phyloP scores from a whole-genome alignment of 2,113 vertebrate species.

The Calypte anna region DNA sequence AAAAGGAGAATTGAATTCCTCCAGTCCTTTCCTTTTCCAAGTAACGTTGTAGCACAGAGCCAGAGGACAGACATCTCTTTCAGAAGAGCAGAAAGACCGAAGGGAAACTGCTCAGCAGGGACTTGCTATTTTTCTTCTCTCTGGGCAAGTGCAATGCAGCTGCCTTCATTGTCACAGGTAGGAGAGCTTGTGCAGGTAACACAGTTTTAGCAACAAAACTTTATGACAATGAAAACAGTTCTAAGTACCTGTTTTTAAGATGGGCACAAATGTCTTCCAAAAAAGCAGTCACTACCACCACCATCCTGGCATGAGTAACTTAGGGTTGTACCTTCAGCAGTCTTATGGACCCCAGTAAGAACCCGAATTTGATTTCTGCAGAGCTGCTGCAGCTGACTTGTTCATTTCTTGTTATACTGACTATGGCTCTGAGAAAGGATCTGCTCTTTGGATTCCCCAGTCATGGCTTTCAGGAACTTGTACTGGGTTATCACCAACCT shows the following conservation, averaged over 20 bases:
- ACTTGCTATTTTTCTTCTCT: background rate
- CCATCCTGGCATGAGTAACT: background rate
- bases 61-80: background rate
- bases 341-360: accelerated
- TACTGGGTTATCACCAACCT: background rate
- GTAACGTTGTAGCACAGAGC: background rate
- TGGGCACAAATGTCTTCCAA: background rate
- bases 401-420: background rate
- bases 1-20: background rate
- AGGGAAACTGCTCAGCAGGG: background rate
- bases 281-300: background rate
- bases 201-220: background rate
- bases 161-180: background rate
- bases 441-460: background rate
- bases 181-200: background rate
- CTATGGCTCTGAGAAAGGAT: background rate
- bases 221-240: background rate
- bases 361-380: background rate
- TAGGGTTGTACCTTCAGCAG: no score
- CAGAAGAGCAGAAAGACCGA: background rate
- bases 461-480: background rate
- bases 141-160: no score
- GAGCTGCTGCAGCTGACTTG: background rate
- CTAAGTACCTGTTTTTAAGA: background rate
- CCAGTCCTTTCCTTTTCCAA: background rate